Evolutionary conservation across 2,797 vertebrate genomes (phyloP).

Genomic region (Chelon auratus): DNA sequence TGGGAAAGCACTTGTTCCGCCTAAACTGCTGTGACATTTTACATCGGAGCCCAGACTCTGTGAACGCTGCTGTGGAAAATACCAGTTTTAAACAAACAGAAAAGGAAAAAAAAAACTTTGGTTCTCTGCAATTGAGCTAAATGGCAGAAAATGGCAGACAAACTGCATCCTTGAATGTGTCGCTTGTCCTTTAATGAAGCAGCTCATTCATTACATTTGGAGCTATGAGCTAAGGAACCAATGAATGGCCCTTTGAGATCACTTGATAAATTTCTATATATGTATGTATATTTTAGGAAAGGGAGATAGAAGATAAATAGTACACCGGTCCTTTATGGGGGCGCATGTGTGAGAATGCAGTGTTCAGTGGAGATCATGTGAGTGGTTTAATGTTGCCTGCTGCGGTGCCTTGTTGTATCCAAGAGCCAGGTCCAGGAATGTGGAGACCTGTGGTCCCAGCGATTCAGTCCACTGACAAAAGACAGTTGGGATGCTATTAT

Average conservation of each 20-base stretch:
- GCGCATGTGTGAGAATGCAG: constrained; percentile 47
- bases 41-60: not conserved
- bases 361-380: constrained; percentile 26
- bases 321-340: constrained; percentile 3
- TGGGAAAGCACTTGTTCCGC: constrained; percentile 17
- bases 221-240: constrained; percentile 7
- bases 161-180: constrained; percentile 20
- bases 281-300: not conserved
- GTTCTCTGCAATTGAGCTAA: constrained; percentile 33
- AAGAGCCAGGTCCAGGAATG: constrained; percentile 77
- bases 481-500: constrained; percentile 70
- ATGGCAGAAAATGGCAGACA: constrained; percentile 20
- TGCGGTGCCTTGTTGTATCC: constrained; percentile 76
- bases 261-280: not conserved
- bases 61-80: not conserved
- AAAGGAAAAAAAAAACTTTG: constrained; percentile 20
- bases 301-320: not conserved
- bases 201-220: constrained; percentile 24
- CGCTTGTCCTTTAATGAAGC: constrained; percentile 36
- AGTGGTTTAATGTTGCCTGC: constrained; percentile 61
- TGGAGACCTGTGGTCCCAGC: constrained; percentile 73
- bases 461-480: constrained; percentile 68
- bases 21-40: constrained; percentile 5
- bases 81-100: constrained; percentile 14
- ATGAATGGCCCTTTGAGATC: constrained; percentile 40